phyloP scores from a whole-genome alignment of 2,888 invertebrate species.

The Meta bourneti region DNA sequence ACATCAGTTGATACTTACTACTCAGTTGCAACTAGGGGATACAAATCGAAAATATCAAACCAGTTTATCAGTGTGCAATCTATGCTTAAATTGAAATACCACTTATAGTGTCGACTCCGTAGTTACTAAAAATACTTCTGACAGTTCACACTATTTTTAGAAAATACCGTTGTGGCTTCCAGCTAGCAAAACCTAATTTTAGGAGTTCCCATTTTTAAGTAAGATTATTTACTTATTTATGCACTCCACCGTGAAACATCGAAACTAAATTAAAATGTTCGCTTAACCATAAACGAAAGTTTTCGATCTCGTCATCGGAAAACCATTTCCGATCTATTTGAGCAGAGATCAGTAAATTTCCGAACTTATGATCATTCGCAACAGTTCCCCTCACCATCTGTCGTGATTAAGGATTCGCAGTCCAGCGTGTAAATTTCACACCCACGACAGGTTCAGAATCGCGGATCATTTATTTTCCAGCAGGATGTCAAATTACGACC shows the following conservation, averaged over 20 bases:
- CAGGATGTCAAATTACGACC: neutral
- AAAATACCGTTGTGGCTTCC: neutral
- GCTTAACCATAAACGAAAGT: neutral
- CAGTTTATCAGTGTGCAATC: no score
- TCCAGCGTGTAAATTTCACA: neutral
- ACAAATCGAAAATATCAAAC: no score
- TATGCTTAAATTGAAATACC: neutral
- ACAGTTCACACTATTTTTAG: neutral
- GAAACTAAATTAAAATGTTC: neutral
- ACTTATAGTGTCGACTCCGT: neutral
- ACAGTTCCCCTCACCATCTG: neutral
- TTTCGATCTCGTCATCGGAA: neutral
- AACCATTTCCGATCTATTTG: neutral
- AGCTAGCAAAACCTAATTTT: neutral
- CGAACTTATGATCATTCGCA: neutral
- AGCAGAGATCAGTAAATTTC: neutral
- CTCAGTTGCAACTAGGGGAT: no score
- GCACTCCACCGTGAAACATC: neutral
- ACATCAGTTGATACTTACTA: no score
- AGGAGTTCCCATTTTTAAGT: neutral
- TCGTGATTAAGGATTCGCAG: neutral
- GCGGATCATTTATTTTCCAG: neutral
- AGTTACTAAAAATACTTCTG: neutral
- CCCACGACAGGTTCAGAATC: neutral
- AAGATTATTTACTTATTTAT: neutral